A percentile compares a stretch with the other conserved stretches of the same genome.
These are phyloP conservation scores for Esox niger DNA, from an alignment of 2,113 vertebrate genomes.

Conservation along the genomic window DNA sequence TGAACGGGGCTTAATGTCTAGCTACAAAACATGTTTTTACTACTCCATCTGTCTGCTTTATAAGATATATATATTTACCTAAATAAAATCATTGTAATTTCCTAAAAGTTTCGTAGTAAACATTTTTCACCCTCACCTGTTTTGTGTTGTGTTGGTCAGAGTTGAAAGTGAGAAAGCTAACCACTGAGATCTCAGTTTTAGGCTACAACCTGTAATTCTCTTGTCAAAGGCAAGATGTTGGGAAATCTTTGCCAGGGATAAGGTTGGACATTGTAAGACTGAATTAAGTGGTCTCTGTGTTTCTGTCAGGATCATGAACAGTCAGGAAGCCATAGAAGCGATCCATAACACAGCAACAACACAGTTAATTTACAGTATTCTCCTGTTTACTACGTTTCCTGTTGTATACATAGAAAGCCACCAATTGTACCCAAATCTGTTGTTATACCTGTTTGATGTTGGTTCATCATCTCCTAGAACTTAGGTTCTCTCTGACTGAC, in stretches of 20 bases:
- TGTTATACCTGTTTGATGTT: neutral
- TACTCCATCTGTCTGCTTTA: neutral
- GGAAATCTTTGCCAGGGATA: slow-evolving; percentile 53
- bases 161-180: neutral
- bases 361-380: neutral
- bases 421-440: neutral
- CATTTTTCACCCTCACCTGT: neutral
- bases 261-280: slow-evolving; percentile 43
- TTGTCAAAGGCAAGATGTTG: neutral
- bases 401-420: neutral
- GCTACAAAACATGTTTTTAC: neutral
- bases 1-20: neutral
- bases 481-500: too few species aligned
- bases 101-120: neutral
- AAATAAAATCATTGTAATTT: neutral
- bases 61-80: slow-evolving; percentile 29
- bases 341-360: slow-evolving; percentile 17
- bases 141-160: neutral
- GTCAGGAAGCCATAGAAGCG: slow-evolving; percentile 1
- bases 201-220: slow-evolving; percentile 68
- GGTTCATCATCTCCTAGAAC: neutral
- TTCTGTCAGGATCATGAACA: neutral
- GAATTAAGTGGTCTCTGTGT: slow-evolving; percentile 67
- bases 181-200: neutral
- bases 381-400: neutral